These are phyloP conservation scores for Punctoribates punctum DNA, from an alignment of 2,888 invertebrate genomes.

Conservation along the genomic window DNA sequence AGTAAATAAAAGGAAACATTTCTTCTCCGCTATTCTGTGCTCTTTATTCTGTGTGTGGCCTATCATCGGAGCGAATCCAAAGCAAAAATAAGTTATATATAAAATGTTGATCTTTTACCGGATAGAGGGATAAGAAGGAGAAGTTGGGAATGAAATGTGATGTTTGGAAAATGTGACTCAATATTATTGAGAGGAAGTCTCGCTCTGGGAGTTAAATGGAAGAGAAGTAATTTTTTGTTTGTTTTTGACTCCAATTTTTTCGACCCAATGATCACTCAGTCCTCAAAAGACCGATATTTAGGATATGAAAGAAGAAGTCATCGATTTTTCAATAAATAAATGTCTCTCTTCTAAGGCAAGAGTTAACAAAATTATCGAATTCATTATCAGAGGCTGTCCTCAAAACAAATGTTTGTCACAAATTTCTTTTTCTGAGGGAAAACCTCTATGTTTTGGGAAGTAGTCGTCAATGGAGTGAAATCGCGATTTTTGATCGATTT, in stretches of 20 bases:
- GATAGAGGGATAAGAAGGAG: background rate
- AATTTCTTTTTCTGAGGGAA: background rate
- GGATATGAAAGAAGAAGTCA: background rate
- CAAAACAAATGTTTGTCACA: too few species aligned
- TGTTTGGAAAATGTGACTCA: background rate
- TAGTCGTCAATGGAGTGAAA: background rate
- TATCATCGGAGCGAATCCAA: conserved; percentile 2
- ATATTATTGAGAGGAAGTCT: conserved; percentile 65
- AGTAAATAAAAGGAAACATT: conserved; percentile 18
- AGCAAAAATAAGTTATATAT: background rate
- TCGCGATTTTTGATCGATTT: background rate
- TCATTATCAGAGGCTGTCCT: background rate
- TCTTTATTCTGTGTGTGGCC: background rate
- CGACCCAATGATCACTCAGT: background rate
- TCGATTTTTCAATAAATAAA: conserved; percentile 37
- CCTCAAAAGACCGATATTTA: background rate
- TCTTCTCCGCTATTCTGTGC: background rate
- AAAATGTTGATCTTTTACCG: conserved; percentile 1
- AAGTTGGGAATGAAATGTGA: background rate
- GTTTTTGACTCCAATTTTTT: background rate
- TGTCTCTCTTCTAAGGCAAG: background rate
- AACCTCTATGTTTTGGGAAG: background rate
- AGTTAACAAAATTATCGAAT: conserved; percentile 7
- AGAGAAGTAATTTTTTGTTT: conserved; percentile 17
- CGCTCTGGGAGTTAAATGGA: conserved; percentile 55